phyloP scores from a whole-genome alignment of 2,888 invertebrate genomes.

The Nemurella pictetii region DNA sequence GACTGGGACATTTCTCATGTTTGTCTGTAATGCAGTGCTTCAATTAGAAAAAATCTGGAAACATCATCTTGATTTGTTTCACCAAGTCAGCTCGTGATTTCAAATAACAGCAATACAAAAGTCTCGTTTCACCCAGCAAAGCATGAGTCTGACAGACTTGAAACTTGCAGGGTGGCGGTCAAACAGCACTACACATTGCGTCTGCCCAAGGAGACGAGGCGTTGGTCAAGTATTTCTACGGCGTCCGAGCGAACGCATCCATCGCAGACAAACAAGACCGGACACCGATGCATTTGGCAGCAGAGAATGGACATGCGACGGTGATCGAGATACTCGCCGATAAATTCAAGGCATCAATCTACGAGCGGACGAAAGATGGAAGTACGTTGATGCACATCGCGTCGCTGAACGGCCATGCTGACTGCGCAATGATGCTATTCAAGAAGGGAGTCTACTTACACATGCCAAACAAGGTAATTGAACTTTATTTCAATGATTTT shows the following conservation, averaged over 20 bases:
- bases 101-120: no score
- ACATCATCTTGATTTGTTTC: neutral
- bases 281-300: slow-evolving; percentile 96
- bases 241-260: slow-evolving; percentile 91
- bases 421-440: slow-evolving; percentile 97
- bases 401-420: slow-evolving; percentile 94
- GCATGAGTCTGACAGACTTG: neutral
- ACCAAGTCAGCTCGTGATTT: neutral
- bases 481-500: no score
- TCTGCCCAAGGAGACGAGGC: slow-evolving; percentile 95
- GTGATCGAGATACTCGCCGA: slow-evolving; percentile 95
- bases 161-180: slow-evolving; percentile 74
- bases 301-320: slow-evolving; percentile 94
- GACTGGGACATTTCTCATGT: no score
- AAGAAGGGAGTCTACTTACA: slow-evolving; percentile 98
- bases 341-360: slow-evolving; percentile 96
- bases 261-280: slow-evolving; percentile 96
- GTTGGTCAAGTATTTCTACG: slow-evolving; percentile 92
- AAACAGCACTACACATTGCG: slow-evolving; percentile 93
- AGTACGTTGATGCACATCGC: slow-evolving; percentile 99
- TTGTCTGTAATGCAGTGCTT: no score
- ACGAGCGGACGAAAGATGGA: slow-evolving; percentile 96
- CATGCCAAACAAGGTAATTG: slow-evolving; percentile 92
- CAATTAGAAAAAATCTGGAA: no score
- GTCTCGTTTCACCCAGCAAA: neutral